phyloP scores from a whole-genome alignment of 2,113 vertebrate genomes.

The Elephantulus edwardii region DNA sequence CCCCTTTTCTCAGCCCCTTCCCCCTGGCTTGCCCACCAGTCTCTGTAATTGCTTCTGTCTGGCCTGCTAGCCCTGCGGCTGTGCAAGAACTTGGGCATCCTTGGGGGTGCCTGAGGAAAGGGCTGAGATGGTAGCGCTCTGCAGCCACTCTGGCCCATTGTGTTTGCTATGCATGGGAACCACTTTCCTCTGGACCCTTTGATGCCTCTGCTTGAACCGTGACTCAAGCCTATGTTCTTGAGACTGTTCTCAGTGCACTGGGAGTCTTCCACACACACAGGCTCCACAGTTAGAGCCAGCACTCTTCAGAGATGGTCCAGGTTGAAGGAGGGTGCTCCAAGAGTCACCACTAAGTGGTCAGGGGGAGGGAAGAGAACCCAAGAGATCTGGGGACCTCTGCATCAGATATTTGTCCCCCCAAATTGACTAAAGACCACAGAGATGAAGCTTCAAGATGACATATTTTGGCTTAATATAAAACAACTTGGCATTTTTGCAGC shows the following conservation, averaged over 20 bases:
- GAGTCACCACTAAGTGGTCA: neutral
- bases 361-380: neutral
- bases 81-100: too few relatives aligned
- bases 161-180: neutral
- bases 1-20: neutral
- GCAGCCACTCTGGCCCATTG: neutral
- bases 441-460: neutral
- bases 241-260: neutral
- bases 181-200: neutral
- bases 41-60: slow-evolving; percentile 75
- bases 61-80: slow-evolving; percentile 17
- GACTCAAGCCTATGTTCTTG: neutral
- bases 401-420: neutral
- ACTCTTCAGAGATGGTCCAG: too few relatives aligned
- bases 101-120: too few relatives aligned
- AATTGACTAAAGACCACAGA: neutral
- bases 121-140: too few relatives aligned
- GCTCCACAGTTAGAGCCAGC: neutral
- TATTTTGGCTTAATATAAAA: neutral
- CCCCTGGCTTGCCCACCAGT: neutral
- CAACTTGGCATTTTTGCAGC: neutral
- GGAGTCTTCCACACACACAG: neutral
- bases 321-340: neutral
- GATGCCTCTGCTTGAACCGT: neutral
- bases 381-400: neutral